These are phyloP conservation scores for Aldrovandia affinis DNA, from an alignment of 2,797 vertebrate species.

Conservation along the genomic window DNA sequence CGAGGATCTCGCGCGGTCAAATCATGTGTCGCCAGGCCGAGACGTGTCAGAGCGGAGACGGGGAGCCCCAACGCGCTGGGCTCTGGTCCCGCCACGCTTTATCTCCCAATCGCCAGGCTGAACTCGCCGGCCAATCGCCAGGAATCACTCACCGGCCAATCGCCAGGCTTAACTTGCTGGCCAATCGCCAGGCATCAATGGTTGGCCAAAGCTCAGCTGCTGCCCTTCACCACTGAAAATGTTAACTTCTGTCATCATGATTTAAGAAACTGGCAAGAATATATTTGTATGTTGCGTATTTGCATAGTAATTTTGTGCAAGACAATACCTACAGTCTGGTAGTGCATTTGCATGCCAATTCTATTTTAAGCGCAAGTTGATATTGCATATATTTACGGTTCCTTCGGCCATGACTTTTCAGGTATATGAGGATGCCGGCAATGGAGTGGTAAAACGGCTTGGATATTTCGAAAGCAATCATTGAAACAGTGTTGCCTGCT, in stretches of 20 bases:
- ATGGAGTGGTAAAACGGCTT: neutral
- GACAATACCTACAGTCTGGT: neutral
- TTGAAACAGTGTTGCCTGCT: neutral
- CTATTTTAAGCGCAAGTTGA: neutral
- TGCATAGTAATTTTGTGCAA: slow-evolving; percentile 26
- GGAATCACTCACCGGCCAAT: too few species aligned
- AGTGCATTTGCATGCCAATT: neutral
- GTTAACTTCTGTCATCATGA: neutral
- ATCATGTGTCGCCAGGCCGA: neutral
- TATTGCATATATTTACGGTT: neutral
- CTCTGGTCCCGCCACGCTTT: neutral
- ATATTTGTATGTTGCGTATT: neutral
- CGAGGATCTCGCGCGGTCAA: neutral
- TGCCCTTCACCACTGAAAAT: slow-evolving; percentile 14
- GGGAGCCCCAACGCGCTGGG: neutral
- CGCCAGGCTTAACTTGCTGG: too few species aligned
- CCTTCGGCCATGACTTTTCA: neutral
- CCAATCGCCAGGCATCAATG: too few species aligned
- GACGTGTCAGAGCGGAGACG: neutral
- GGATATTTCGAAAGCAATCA: neutral
- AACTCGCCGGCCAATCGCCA: neutral
- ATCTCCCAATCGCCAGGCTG: neutral
- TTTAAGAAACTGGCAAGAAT: neutral
- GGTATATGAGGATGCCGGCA: neutral
- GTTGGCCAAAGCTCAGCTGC: too few species aligned